Evolutionary conservation across 2,797 vertebrate species (phyloP).

Genomic region (Characodon lateralis): DNA sequence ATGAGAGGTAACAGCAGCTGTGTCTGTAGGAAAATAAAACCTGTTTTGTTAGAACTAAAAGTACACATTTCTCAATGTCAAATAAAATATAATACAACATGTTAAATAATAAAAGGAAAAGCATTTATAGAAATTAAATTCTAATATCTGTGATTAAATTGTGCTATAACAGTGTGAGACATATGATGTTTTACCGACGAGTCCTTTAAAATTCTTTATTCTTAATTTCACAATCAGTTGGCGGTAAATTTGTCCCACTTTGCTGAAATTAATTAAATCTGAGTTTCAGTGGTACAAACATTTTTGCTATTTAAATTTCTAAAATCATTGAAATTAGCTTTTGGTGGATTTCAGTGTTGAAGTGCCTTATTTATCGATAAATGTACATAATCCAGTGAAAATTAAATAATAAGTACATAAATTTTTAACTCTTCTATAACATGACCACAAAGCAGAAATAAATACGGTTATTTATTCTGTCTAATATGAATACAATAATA

Average conservation of each 20-base stretch:
- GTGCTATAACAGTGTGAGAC: not conserved
- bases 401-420: slow-evolving; percentile 6
- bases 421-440: slow-evolving; percentile 2
- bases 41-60: too few species aligned
- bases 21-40: not conserved
- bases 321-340: not conserved
- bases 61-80: too few species aligned
- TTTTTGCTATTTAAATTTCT: not conserved
- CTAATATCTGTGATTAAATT: not conserved
- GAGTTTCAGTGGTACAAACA: not conserved
- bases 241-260: not conserved
- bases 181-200: not conserved
- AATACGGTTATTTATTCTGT: slow-evolving; percentile 50
- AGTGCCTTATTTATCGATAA: not conserved
- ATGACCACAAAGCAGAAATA: slow-evolving; percentile 51
- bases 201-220: not conserved
- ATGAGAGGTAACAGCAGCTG: not conserved
- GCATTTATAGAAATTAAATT: not conserved
- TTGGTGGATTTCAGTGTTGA: not conserved
- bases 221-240: not conserved
- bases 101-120: not conserved
- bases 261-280: not conserved
- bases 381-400: slow-evolving; percentile 2
- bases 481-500: slow-evolving; percentile 26
- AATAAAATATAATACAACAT: not conserved